Evolutionary conservation across 1,140 invertebrate species (phyloP).

Genomic region (Drosophila malerkotliana): DNA sequence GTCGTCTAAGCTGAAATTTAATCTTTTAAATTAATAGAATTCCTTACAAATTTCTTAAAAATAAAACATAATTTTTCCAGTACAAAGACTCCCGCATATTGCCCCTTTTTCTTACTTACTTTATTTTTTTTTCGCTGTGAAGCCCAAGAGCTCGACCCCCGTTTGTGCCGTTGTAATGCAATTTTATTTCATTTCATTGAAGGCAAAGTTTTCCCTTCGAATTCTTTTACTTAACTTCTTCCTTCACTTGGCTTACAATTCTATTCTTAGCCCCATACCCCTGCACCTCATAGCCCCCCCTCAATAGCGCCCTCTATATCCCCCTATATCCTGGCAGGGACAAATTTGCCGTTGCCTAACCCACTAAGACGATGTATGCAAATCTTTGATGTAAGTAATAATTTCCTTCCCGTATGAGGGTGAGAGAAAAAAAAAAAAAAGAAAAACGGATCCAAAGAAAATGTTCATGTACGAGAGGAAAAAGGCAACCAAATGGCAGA

Average conservation of each 20-base stretch:
- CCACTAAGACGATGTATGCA: slow-evolving; percentile 71
- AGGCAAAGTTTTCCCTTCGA: slow-evolving; percentile 74
- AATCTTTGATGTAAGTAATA: slow-evolving; percentile 81
- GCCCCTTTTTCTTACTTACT: slow-evolving; percentile 21
- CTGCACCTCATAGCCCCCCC: background rate
- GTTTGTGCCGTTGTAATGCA: slow-evolving; percentile 75
- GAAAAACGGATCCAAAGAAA: background rate
- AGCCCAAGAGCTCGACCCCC: slow-evolving; percentile 22
- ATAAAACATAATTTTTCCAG: background rate
- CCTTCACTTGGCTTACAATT: slow-evolving; percentile 48
- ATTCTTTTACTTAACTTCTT: slow-evolving; percentile 78
- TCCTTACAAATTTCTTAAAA: background rate
- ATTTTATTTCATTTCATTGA: slow-evolving; percentile 82
- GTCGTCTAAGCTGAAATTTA: no score
- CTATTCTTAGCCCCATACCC: slow-evolving; percentile 4
- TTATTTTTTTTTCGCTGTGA: background rate
- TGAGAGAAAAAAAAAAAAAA: slow-evolving; percentile 10
- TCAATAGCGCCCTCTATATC: background rate
- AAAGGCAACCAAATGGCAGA: slow-evolving; percentile 39
- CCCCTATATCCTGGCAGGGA: slow-evolving; percentile 6
- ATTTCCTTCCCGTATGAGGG: slow-evolving; percentile 67
- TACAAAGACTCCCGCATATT: background rate
- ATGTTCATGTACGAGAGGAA: background rate
- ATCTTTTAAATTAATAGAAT: background rate
- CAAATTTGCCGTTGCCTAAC: slow-evolving; percentile 48